Evolutionary conservation across 2,888 invertebrate species (phyloP).

Genomic region (Aporophyla lueneburgensis): DNA sequence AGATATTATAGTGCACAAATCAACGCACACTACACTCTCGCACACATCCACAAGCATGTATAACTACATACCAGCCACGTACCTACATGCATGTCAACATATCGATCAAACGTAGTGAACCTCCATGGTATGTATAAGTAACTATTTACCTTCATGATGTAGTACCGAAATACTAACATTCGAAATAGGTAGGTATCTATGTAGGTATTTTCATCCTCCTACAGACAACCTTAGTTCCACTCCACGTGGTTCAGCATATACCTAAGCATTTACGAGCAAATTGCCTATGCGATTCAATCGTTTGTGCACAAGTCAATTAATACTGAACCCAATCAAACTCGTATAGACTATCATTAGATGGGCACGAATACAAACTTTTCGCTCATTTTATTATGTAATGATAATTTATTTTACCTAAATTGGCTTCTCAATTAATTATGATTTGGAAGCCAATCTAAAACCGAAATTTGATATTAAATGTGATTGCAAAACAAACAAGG

Average conservation of each 20-base stretch:
- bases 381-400: background rate
- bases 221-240: conserved; percentile 34
- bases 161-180: background rate
- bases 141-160: background rate
- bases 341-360: conserved; percentile 16
- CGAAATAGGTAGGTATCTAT: background rate
- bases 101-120: background rate
- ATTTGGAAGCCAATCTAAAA: conserved; percentile 3
- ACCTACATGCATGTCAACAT: background rate
- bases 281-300: conserved; percentile 35
- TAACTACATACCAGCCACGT: too few relatives aligned
- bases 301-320: conserved; percentile 48
- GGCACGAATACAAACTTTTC: conserved; percentile 20
- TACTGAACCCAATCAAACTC: conserved; percentile 44
- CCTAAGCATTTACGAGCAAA: conserved; percentile 18
- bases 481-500: conserved; percentile 7
- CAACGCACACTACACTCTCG: too few relatives aligned
- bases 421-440: background rate
- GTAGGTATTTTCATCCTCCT: conserved; percentile 13
- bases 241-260: conserved; percentile 4
- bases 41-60: background rate
- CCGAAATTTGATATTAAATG: conserved; percentile 5
- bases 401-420: too few relatives aligned
- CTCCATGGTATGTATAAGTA: background rate
- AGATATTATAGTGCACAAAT: too few relatives aligned